These are phyloP conservation scores for Urocynchramus pylzowi DNA, from an alignment of 2,113 vertebrate genomes.

Conservation along the genomic window DNA sequence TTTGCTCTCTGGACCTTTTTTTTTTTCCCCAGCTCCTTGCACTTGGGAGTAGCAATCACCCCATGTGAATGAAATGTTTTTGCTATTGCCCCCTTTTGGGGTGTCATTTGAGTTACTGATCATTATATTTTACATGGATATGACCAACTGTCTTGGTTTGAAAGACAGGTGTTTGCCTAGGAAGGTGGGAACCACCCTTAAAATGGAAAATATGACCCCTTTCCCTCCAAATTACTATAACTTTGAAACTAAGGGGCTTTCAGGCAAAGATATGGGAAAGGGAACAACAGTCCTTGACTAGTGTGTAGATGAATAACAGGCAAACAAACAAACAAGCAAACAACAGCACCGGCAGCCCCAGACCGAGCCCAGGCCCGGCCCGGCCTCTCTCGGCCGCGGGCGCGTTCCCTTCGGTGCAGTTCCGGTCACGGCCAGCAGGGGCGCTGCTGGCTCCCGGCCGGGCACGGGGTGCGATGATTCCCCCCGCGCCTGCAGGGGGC, in stretches of 20 bases:
- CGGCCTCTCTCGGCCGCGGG: background rate
- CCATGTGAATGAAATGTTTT: background rate
- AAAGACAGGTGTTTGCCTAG: background rate
- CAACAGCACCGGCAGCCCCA: accelerated
- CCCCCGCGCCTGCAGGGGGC: too few relatives aligned
- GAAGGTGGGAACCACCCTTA: background rate
- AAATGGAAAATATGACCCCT: background rate
- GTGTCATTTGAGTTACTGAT: background rate
- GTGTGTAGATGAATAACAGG: background rate
- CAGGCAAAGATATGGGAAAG: background rate
- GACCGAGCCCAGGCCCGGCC: accelerated
- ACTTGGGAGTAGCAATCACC: background rate
- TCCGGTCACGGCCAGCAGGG: background rate
- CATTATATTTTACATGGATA: background rate
- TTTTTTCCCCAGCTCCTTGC: background rate
- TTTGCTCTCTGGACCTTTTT: background rate
- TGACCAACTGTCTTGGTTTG: background rate
- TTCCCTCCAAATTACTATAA: background rate
- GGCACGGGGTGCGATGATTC: too few relatives aligned
- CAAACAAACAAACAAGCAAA: background rate
- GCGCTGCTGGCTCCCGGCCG: too few relatives aligned
- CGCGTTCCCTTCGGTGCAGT: too few relatives aligned
- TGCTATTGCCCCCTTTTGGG: background rate
- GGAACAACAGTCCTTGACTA: background rate
- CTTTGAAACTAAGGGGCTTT: background rate